A percentile compares a stretch with the other conserved stretches of the same genome.
phyloP scores from a whole-genome alignment of 2,113 vertebrate species.

The Callochromis pleurospilus region DNA sequence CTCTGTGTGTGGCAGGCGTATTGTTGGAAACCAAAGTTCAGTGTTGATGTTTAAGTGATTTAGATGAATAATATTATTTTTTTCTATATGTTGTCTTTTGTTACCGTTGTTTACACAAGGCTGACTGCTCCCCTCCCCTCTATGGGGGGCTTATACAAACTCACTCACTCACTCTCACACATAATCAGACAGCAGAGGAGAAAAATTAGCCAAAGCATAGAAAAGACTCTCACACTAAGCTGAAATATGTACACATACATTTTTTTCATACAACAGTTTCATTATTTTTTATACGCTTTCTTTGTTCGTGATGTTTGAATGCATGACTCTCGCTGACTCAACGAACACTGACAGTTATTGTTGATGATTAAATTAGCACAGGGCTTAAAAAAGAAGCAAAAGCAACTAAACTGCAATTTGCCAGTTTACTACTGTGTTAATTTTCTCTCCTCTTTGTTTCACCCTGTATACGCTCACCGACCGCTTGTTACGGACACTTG shows the following conservation, averaged over 20 bases:
- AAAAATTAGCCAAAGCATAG: neutral
- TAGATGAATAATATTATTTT: neutral
- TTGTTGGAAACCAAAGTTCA: neutral
- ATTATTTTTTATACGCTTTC: neutral
- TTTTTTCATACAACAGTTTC: neutral
- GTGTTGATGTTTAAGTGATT: neutral
- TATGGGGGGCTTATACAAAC: neutral
- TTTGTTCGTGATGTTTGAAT: neutral
- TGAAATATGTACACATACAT: neutral
- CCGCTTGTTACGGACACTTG: neutral
- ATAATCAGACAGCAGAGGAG: neutral
- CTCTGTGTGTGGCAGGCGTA: neutral
- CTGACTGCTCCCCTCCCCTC: neutral
- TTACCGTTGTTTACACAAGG: neutral
- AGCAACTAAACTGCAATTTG: neutral
- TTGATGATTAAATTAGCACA: neutral
- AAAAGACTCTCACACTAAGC: neutral
- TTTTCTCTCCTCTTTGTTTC: neutral
- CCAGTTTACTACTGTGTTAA: neutral
- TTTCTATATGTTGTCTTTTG: neutral
- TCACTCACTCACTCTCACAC: neutral
- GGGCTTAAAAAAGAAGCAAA: neutral
- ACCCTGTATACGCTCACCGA: fast-evolving
- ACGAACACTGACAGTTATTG: neutral
- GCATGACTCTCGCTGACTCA: neutral